Evolutionary conservation across 1,140 invertebrate species (phyloP), one percentile per base, ranked within the genome.

Genomic region (Platyura marginata): DNA sequence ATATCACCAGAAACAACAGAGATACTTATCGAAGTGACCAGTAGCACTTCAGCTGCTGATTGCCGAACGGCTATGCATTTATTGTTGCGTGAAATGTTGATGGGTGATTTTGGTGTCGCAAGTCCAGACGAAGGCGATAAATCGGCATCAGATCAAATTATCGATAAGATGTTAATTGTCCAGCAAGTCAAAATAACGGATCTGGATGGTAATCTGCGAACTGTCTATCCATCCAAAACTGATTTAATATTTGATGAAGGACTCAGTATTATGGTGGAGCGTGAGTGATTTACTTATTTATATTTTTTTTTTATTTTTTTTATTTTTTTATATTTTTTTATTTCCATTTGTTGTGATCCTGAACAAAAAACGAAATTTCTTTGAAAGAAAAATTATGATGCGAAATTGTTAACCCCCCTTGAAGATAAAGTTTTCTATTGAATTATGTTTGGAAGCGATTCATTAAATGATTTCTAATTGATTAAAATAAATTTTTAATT

Each of bases 21-120:
- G n/a, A 72, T 87, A 52, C 62, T 88, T 22, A 57, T 86, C 20
- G 84, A 87, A 62, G 81, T 88, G 21, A 87, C 81, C 1, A 81
- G 81, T 46, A 65, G 72, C 15, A 51, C 62, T n/a, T 76, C 70
- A 4, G 64, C 76, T 35, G 67, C 66, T 25, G 60, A 70, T 34
- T 84, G 81, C 57, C 79, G 75, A 56, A 72, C 70, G 47, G 74
- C 81, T 0, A 61, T 82, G 63, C 74, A 83, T 52, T 62, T 69
- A 42, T 57, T 84, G 11, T 54, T 87, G 4, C 66, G 69, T 29
- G 74, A 76, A 48, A 68, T 74, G 40, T 50, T 83, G 3, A 49
- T 69, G 33, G 63, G 73, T 21, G 70, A 67, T 21, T 51, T 73
- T 3, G 68, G 62, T 2, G 58, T 57, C 32, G 44, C 54, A n/a